Evolutionary conservation across 2,888 invertebrate species (phyloP), one percentile per base, ranked within the genome.

Genomic region (Xylocampa areola): DNA sequence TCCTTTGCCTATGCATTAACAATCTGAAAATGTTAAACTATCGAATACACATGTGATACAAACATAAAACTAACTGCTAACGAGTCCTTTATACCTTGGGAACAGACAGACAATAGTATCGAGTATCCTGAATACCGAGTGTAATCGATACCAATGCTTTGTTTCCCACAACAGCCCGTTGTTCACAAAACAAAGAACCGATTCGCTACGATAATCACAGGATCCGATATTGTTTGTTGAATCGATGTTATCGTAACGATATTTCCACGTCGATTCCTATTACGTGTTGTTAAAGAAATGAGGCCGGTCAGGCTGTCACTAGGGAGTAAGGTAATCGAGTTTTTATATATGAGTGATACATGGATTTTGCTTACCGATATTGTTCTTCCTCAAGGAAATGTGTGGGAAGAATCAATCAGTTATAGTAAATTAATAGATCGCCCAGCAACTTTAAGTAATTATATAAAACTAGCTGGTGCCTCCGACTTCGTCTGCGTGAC

Each of bases 171-270:
- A 64, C 50, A 64, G 27, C 19, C 19, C 25, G 68, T 59, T 59
- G 54, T 68, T 68, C 48, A 59, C 41, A 59, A 48, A 68, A 68
- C 59, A 68, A 68, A 51, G 54, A 54, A 16, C 41, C 37, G 47
- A 54, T 59, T 59, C 37, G 27, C 37, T 39, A 44, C 59, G 25
- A 16, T 52, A 47, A 49, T 67, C 40, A 39, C 40, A 16, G 23
- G 50, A 50, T 54, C 35, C 50, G 37, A 57, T 62, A 16, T 48
- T 67, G 55, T 68, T 67, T 68, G 54, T 47, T 54, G 43, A 47
- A 51, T 53, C 68, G 39, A 50, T 68, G 47, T 37, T 30, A 61
- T 55, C 17, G 33, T 35, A 16, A 11, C 16, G 52, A 30, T 33
- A 33, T 60, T 39, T 51, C 41, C 36, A 58, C 67, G 50, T 37